phyloP scores from a whole-genome alignment of 2,888 invertebrate genomes.

The Apocheima hispidaria region DNA sequence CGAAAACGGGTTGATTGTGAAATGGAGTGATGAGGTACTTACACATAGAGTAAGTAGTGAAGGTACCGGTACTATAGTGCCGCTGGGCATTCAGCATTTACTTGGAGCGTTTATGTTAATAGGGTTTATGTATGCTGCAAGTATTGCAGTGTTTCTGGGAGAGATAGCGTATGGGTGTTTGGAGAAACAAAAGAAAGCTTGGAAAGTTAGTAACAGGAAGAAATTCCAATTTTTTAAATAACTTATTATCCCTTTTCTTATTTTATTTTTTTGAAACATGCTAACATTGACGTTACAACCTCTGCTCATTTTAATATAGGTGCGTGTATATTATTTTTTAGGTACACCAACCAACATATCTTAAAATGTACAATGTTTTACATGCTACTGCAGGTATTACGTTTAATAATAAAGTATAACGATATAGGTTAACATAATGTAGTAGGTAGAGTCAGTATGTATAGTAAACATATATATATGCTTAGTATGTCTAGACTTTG shows the following conservation, averaged over 20 bases:
- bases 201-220: constrained; percentile 12
- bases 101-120: constrained; percentile 81
- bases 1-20: constrained; percentile 81
- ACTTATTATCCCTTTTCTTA: too few species aligned
- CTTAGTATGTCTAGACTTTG: background rate
- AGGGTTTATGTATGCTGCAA: constrained; percentile 71
- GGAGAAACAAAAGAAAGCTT: constrained; percentile 27
- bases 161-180: constrained; percentile 57
- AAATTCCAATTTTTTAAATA: constrained; percentile 7
- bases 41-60: constrained; percentile 61
- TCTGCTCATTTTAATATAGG: background rate
- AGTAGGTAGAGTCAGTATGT: background rate
- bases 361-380: constrained; percentile 2
- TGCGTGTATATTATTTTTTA: background rate
- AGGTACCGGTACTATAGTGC: constrained; percentile 64
- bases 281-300: background rate
- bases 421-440: background rate
- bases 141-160: constrained; percentile 68
- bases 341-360: background rate
- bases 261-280: too few species aligned
- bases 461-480: too few species aligned
- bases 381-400: constrained; percentile 12
- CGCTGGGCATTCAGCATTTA: constrained; percentile 74
- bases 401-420: constrained; percentile 7
- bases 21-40: constrained; percentile 80